Evolutionary conservation across 23 tunicate genomes (phyloP), one percentile per base, ranked within the genome.

Genomic region (Botrylloides violaceus): DNA sequence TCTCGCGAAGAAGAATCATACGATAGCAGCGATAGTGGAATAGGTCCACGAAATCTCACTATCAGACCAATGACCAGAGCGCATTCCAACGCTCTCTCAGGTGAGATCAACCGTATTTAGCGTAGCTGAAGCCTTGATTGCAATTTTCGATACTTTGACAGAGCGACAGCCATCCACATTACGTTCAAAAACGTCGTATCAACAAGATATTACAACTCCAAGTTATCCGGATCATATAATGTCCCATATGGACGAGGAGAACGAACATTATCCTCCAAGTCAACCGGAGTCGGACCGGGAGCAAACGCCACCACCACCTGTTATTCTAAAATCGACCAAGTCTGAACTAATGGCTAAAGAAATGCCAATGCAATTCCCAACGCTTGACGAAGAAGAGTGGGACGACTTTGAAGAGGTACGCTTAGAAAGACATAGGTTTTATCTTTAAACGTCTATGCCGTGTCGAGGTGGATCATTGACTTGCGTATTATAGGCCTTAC

Each of bases 11-110:
- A 92, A 24, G 91, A 79, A 26, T 56, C 26, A 25, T 92, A 84
- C 77, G 98, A 92, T 65, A 84, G 92, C 49, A 84, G 92, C 36
- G 98, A 92, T 80, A 81, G 88, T 64, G 98, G 98, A 4, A 92
- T 92, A 28, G 98, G 98, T 3, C 98, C 98, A 53, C 71, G 79
- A 58, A 84, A 84, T 37, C 76, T 86, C 1, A 92, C 98, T 0
- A 77, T 92, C 18, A 73, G 98, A 7, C 98, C 98, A 5, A 77
- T 72, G 55, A 81, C 87, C 18, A 72, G 98, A 43, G 98, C 98
- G 24, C 56, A 68, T 28, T 55, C 74, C 56, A 68, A 68, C 28
- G 74, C 74, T 19, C n/a, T 68, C 22, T 55, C 74, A 68, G 58
- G 74, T 68, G 37, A 19, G 32, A n/a, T 7, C 27, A 7, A n/a